Evolutionary conservation across 2,113 vertebrate genomes (phyloP), one percentile per base, ranked within the genome.

Genomic region (Antigone vipio): DNA sequence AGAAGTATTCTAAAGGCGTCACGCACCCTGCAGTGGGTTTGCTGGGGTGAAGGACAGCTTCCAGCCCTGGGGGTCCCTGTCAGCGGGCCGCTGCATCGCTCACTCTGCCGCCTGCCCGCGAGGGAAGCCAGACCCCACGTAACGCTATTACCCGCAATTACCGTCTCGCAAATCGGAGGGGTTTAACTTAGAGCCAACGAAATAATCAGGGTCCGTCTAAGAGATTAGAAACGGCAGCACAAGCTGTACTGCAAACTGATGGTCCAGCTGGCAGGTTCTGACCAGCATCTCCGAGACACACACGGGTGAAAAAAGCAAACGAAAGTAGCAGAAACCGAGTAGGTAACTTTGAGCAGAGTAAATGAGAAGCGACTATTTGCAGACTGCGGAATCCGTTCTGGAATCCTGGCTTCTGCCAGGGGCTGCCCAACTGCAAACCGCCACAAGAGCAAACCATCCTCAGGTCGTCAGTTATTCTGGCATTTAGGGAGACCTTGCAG

Each of bases 361-460:
- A 66, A 49, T 9, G 21, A 64, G 30, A 84, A 22, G 63, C 15
- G 74, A n/a, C 19, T 17, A 3, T 35, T 49, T 62, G 19, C 30
- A 21, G 56, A 12, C 49, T 29, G 47, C 1, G 2, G 42, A 47
- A 52, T 11, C 53, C 2, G 0, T 40, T 45, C 50, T 55, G 85
- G 67, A 71, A 87, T 35, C 10, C 12, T 17, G 15, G 11, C 8
- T 47, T 2, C 30, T 59, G 68, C 56, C 58, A 23, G 20, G 34
- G 29, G 34, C 47, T 32, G 1, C n/a, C 23, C 0, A 2, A 5
- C 8, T 9, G 3, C 68, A 53, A 20, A 50, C 32, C 2, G 4
- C 27, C 35, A 5, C 0, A 2, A 58, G 91, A 59, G 32, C 64
- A 77, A 76, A 72, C 11, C 58, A 3, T 7, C 52, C 40, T n/a